Base-by-base conservation (phyloP, 2,797 vertebrate species). In the Psittacula echo region DNA sequence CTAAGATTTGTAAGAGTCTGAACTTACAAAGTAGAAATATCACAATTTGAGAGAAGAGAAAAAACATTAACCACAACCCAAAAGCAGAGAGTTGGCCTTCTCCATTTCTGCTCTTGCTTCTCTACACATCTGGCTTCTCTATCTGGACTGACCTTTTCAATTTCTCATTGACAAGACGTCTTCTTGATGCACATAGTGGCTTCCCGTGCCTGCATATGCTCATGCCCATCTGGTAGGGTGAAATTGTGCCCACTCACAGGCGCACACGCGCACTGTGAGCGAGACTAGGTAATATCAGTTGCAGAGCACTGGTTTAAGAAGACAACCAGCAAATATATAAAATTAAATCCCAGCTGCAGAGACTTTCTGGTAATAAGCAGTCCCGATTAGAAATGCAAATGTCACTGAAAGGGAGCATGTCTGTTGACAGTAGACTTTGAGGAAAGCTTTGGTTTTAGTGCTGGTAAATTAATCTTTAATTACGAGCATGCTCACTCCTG, bases 301-400 rank as follows among this genome's bases (percentile, higher is more conserved):
- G 56, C 89, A 90, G 71, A 90, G 79, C 65, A 61, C 56, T 64
- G 60, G 80, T 91, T 91, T 75, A 93, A 87, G 88, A 78, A 72
- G 89, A 74, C 90, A 89, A 87, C 76, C 14, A 60, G 67, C 41
- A 95, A 87, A 81, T 70, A 85, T 1, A 89, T 58, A 47, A 93
- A 91, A 97, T 84, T 48, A 86, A 93, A 94, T 94, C 73, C 78
- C 94, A 94, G 89, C 76, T 94, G 94, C 79, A 62, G 65, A 85
- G 75, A 66, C 71, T 93, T 91, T 44, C 91, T 77, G 66, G 64
- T 95, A 93, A 93, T 88, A 94, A 94, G 90, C 62, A 64, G 66
- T 65, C 74, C 61, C 95, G 93, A 95, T 95, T 95, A 93, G 95
- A 94, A 95, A 95, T 85, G 70, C 89, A 96, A 95, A 94, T 94